phyloP scores from a whole-genome alignment of 1,140 invertebrate species.

The Cydia pomonella region DNA sequence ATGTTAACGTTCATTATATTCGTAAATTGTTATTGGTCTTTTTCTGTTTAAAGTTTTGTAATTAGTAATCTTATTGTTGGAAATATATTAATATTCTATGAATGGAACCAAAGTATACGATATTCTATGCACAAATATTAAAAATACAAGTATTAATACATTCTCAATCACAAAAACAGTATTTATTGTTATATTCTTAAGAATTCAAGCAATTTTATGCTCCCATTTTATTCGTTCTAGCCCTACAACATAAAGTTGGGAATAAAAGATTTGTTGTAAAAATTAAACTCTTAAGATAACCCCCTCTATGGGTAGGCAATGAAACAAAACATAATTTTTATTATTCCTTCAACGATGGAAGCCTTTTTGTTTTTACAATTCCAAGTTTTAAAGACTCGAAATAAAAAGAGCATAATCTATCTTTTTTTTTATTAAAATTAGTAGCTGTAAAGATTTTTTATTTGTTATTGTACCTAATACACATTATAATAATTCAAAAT shows the following conservation, averaged over 20 bases:
- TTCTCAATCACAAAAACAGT: constrained; percentile 36
- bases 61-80: no score
- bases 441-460: constrained; percentile 48
- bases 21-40: no score
- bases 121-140: no score
- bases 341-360: constrained; percentile 62
- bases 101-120: no score
- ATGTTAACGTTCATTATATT: no score
- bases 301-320: constrained; percentile 56
- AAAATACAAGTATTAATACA: neutral
- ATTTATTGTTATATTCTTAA: constrained; percentile 60
- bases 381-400: constrained; percentile 64
- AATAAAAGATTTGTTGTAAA: constrained; percentile 72
- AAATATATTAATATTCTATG: no score
- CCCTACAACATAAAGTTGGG: constrained; percentile 57
- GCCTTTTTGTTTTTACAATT: constrained; percentile 66
- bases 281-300: constrained; percentile 69
- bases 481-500: neutral
- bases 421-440: constrained; percentile 35
- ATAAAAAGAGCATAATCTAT: constrained; percentile 58
- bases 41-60: no score
- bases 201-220: constrained; percentile 60
- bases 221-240: constrained; percentile 54
- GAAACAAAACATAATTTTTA: constrained; percentile 64
- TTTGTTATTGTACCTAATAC: constrained; percentile 47